These are phyloP conservation scores for Lindbergichthys nudifrons DNA, from an alignment of 2,797 vertebrate genomes.

Conservation along the genomic window DNA sequence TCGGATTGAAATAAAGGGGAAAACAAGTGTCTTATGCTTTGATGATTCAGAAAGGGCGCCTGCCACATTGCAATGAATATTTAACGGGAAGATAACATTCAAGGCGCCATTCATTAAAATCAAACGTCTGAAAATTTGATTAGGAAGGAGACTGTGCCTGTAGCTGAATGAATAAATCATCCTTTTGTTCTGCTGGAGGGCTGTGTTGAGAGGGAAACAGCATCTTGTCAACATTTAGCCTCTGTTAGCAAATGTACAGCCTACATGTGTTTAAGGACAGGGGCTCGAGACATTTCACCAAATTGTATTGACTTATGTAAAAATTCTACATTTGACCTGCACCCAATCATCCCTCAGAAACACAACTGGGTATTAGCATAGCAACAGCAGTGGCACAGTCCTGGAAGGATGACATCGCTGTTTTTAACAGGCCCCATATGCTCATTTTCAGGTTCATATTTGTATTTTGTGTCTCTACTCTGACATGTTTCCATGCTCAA, in stretches of 20 bases:
- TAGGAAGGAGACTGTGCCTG: conserved; percentile 73
- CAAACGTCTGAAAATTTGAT: conserved; percentile 83
- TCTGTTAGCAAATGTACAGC: conserved; percentile 54
- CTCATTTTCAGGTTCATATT: too few relatives aligned
- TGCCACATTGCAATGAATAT: conserved; percentile 78
- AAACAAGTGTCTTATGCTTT: conserved; percentile 69
- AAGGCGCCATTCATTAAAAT: conserved; percentile 83
- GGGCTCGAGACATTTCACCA: not conserved
- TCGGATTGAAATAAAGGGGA: conserved; percentile 49
- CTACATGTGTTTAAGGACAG: conserved; percentile 56
- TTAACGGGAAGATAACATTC: conserved; percentile 80
- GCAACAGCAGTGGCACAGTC: conserved; percentile 1
- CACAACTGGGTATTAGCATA: not conserved
- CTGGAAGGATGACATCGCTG: not conserved
- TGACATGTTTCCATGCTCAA: too few relatives aligned
- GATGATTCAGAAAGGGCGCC: conserved; percentile 59
- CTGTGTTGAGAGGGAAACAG: conserved; percentile 59
- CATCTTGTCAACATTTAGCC: conserved; percentile 78
- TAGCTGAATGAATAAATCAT: conserved; percentile 81
- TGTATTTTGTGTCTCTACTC: too few relatives aligned
- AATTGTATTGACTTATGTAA: not conserved
- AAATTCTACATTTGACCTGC: not conserved
- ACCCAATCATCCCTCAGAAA: not conserved
- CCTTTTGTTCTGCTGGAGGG: conserved; percentile 73
- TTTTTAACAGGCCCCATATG: too few relatives aligned